A percentile compares a stretch with the other conserved stretches of the same genome.
Conservation (phyloP, 2,888 invertebrate species). For the Eilema depressum region DNA sequence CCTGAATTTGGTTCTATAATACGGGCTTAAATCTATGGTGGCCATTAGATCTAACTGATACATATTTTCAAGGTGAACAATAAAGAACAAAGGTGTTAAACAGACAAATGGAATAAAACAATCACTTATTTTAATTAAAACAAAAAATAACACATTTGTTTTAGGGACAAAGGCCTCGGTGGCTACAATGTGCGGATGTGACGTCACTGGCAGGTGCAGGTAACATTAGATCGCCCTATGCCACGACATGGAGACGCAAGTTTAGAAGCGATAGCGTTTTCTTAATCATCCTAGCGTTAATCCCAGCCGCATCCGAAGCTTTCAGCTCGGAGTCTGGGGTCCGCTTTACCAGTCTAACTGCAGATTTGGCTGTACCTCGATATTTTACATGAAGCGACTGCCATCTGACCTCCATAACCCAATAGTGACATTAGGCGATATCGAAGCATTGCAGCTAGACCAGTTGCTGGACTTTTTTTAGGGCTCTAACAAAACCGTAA, state of each 20-base stretch:
- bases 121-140: constrained; percentile 8
- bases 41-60: background rate
- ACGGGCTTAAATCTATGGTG: background rate
- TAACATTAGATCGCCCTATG: constrained; percentile 45
- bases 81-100: background rate
- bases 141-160: constrained; percentile 41
- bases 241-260: constrained; percentile 27
- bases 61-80: background rate
- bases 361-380: too few species aligned
- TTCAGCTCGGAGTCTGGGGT: too few species aligned
- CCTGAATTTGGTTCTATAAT: too few species aligned
- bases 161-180: constrained; percentile 50
- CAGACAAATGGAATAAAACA: constrained; percentile 8
- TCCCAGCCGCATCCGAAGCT: too few species aligned
- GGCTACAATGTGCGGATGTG: constrained; percentile 63
- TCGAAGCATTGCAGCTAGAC: too few species aligned
- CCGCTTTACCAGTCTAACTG: too few species aligned
- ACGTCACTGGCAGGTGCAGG: constrained; percentile 65
- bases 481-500: too few species aligned
- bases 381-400: too few species aligned
- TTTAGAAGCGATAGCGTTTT: constrained; percentile 25
- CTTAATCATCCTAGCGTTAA: too few species aligned
- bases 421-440: too few species aligned
- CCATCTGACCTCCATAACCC: too few species aligned
- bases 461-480: too few species aligned